Evolutionary conservation across 2,113 vertebrate species (phyloP).

Genomic region (Grammomys dolichurus): DNA sequence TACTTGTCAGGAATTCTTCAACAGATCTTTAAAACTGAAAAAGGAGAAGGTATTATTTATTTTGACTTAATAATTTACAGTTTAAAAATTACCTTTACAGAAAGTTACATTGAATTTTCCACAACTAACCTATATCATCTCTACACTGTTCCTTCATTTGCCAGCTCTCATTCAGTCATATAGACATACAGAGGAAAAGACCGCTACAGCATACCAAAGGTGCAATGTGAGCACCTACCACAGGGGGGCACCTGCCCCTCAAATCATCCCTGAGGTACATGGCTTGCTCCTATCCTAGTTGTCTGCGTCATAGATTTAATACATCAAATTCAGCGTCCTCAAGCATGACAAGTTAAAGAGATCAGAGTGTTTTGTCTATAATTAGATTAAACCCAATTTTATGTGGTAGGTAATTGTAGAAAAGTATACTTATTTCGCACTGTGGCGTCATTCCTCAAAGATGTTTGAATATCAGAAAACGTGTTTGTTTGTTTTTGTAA

Average conservation of each 20-base stretch:
- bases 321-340: not conserved
- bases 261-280: not conserved
- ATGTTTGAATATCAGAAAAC: not conserved
- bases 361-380: not conserved
- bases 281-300: not conserved
- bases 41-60: not conserved
- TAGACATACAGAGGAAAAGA: not conserved
- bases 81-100: not conserved
- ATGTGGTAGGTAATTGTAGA: conserved; percentile 28
- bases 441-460: not conserved
- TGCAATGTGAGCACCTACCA: not conserved
- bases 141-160: not conserved
- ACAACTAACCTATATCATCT: not conserved
- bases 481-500: not conserved
- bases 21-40: not conserved
- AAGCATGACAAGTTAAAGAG: not conserved
- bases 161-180: not conserved
- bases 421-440: conserved; percentile 29
- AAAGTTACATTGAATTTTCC: not conserved
- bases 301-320: not conserved
- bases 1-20: not conserved
- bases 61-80: not conserved
- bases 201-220: not conserved
- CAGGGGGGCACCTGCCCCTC: not conserved
- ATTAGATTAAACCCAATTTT: conserved; percentile 33